These are phyloP conservation scores for Aptenodytes forsteri DNA, from an alignment of 2,113 vertebrate species.

Conservation along the genomic window DNA sequence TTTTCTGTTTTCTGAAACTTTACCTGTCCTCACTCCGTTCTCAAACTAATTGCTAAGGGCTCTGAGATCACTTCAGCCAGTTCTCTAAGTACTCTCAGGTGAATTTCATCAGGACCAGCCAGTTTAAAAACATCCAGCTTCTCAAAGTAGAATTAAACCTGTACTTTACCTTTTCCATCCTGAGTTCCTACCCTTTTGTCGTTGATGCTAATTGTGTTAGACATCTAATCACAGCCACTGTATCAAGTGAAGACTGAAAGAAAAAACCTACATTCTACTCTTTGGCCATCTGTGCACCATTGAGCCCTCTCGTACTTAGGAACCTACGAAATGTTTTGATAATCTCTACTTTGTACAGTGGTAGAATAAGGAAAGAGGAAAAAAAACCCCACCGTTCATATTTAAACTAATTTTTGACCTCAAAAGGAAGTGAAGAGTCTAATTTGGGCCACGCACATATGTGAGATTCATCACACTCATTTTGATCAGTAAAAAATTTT, in stretches of 20 bases:
- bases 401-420: background rate
- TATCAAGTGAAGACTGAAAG: conserved; percentile 7
- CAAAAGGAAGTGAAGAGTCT: background rate
- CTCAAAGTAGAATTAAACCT: conserved; percentile 22
- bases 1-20: conserved; percentile 26
- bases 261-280: background rate
- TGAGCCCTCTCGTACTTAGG: background rate
- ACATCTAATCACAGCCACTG: conserved; percentile 53
- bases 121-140: background rate
- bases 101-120: background rate
- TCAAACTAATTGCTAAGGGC: conserved; percentile 20
- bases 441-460: background rate
- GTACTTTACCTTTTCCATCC: conserved; percentile 24
- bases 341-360: background rate
- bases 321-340: conserved; percentile 2
- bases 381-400: background rate
- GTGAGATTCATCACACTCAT: background rate
- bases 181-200: background rate
- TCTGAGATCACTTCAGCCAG: background rate
- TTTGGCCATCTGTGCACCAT: background rate
- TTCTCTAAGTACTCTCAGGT: background rate
- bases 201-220: conserved; percentile 56
- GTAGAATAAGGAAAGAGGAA: background rate
- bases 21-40: background rate
- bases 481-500: background rate